Base-by-base conservation (phyloP, 1,140 invertebrate species). In the Aphaenogaster floridana region DNA sequence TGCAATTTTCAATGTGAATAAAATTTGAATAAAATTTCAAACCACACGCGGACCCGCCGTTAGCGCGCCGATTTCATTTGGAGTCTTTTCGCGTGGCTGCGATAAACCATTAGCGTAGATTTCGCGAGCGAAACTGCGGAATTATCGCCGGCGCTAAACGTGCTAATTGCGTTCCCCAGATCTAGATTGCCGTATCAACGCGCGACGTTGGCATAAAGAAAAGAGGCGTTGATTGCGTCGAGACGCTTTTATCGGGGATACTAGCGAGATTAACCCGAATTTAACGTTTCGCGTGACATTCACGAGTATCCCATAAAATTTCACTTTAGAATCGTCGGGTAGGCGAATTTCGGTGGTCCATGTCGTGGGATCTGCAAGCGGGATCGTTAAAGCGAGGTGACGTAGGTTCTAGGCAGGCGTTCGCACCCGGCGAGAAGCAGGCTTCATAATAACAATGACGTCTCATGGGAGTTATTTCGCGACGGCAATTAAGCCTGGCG, bases 401-500 rank as follows among this genome's bases (percentile, higher is more conserved):
- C 63, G 78, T 57, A 34, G 79, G 9, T 48, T 57, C 79, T 57
- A n/a, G 50, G 21, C 79, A 45, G 66, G 66, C 79, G 64, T 81
- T n/a, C n/a, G 48, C 34, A n/a, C 57, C 28, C 54, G 76, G 57
- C 59, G 52, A 87, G 11, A n/a, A 64, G 21, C 54, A 21, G 59
- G n/a, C 77, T 89, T 87, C 81, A 50, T 89, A 91, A 91, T 91
- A 91, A 91, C 79, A 91, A 87, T 91, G 90, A 91, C 90, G 90
- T 89, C 72, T 61, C 87, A 81, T 91, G 52, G 71, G 57, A 91
- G 74, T 69, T 91, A 91, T 91, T 91, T 45, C 78, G 61, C 64
- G 87, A 71, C 86, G 64, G 81, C 81, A 91, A 91, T 91, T 91
- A 91, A 91, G 79, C 54, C 50, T 36, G 80, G 69, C 86, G 83